These are phyloP conservation scores for Drosophila nasuta DNA, from an alignment of 1,140 invertebrate species.

Conservation along the genomic window DNA sequence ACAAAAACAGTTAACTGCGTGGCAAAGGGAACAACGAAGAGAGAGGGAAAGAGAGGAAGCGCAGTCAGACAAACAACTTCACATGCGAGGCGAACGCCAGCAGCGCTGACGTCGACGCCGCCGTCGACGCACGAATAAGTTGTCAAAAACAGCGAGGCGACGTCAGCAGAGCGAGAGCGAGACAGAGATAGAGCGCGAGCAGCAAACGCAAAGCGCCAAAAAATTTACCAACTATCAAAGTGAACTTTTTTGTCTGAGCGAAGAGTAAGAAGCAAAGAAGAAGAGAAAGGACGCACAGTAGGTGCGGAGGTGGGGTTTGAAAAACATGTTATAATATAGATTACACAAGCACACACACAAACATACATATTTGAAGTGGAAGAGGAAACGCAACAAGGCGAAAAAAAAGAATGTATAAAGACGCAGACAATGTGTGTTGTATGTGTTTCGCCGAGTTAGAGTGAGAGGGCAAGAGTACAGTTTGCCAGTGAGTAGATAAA, in stretches of 20 bases:
- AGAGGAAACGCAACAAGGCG: constrained; percentile 39
- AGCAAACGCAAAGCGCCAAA: constrained; percentile 71
- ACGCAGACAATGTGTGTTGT: constrained; percentile 46
- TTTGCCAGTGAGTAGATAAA: constrained; percentile 53
- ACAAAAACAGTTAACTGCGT: constrained; percentile 34
- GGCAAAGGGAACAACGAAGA: neutral
- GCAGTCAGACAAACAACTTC: constrained; percentile 17
- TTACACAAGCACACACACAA: constrained; percentile 47
- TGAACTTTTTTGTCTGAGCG: constrained; percentile 67
- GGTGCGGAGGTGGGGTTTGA: neutral
- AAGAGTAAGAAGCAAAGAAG: constrained; percentile 7
- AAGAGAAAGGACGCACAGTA: neutral
- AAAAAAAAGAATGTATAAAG: constrained; percentile 11
- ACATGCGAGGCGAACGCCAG: constrained; percentile 6
- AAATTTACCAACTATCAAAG: constrained; percentile 74
- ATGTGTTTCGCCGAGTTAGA: constrained; percentile 22
- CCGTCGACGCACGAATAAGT: constrained; percentile 66
- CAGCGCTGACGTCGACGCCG: constrained; percentile 3
- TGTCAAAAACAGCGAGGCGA: constrained; percentile 66
- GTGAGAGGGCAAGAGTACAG: neutral
- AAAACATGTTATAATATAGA: constrained; percentile 61
- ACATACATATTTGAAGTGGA: constrained; percentile 27
- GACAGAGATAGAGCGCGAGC: constrained; percentile 19
- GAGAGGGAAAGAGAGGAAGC: neutral
- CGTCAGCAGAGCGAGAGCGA: constrained; percentile 8